Conservation (phyloP, 1,140 invertebrate genomes). For the Teleopsis dalmanni region DNA sequence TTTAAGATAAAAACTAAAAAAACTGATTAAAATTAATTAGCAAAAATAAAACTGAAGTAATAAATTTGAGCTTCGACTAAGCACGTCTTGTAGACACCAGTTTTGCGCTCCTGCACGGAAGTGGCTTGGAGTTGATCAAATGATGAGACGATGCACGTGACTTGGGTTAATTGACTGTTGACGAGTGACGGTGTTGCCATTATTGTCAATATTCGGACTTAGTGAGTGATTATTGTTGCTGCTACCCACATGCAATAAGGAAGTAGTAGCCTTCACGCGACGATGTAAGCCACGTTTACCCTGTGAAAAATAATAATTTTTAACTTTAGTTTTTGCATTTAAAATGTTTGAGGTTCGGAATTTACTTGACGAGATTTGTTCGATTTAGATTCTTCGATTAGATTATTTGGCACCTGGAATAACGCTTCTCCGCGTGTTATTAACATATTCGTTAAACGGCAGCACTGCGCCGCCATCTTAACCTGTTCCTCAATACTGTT, state of each 20-base stretch:
- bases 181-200: conserved; percentile 12
- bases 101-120: too few relatives aligned
- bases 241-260: conserved; percentile 13
- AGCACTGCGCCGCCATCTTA: conserved; percentile 73
- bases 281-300: conserved; percentile 27
- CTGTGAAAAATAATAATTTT: conserved; percentile 17
- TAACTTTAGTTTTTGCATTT: neutral
- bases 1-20: too few relatives aligned
- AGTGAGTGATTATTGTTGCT: conserved; percentile 12
- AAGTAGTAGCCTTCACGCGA: conserved; percentile 14
- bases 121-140: conserved; percentile 13
- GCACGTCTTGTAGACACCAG: too few relatives aligned
- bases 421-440: conserved; percentile 64
- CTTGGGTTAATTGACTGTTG: conserved; percentile 29
- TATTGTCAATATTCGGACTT: conserved; percentile 2
- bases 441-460: conserved; percentile 69
- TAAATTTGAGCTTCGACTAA: too few relatives aligned
- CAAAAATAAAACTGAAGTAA: too few relatives aligned
- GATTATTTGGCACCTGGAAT: conserved; percentile 68
- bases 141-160: conserved; percentile 33
- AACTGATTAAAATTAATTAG: too few relatives aligned
- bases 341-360: neutral
- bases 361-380: conserved; percentile 44
- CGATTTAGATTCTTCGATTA: conserved; percentile 61
- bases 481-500: conserved; percentile 61